These are phyloP conservation scores for Calidris pugnax DNA, from an alignment of 2,113 vertebrate genomes.

Conservation along the genomic window DNA sequence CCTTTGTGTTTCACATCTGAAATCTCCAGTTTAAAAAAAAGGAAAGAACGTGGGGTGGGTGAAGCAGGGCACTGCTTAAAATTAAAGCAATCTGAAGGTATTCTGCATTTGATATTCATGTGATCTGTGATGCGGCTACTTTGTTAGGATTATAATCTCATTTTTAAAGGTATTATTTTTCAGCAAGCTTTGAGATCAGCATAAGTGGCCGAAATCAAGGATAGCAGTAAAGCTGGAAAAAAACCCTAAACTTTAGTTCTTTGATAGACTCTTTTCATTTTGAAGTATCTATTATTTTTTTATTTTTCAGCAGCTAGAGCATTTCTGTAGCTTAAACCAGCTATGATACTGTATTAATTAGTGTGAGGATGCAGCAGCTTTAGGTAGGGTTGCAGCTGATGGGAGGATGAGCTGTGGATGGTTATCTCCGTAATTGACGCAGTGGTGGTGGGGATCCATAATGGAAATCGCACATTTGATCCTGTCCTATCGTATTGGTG, in stretches of 20 bases:
- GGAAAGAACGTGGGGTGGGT: accelerated
- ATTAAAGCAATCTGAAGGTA: neutral
- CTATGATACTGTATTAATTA: neutral
- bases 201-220: neutral
- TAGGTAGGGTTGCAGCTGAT: neutral
- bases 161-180: neutral
- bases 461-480: neutral
- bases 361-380: neutral
- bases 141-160: neutral
- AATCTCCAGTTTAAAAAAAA: neutral
- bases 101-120: neutral
- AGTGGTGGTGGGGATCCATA: neutral
- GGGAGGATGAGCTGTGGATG: neutral
- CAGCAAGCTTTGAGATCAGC: neutral
- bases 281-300: neutral
- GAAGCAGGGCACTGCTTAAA: neutral
- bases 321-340: neutral
- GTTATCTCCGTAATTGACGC: neutral
- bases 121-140: neutral
- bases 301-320: neutral
- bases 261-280: neutral
- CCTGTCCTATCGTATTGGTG: neutral
- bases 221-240: neutral
- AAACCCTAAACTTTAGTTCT: neutral
- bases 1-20: neutral